Conservation (phyloP, 2,113 vertebrate genomes). For the Cygnus atratus region DNA sequence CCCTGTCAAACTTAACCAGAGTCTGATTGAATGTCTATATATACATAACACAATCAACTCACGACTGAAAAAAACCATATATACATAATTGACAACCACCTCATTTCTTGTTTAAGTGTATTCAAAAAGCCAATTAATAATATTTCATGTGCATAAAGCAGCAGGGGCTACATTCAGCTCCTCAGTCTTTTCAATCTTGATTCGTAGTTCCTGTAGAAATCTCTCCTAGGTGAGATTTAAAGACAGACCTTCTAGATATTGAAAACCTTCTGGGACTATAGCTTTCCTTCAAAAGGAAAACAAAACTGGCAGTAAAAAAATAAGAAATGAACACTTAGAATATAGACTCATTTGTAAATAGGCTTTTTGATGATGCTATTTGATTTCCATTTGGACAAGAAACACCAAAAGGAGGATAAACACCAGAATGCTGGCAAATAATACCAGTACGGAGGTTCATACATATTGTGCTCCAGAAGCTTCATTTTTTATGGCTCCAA, state of each 20-base stretch:
- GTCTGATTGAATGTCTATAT: neutral
- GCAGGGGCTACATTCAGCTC: neutral
- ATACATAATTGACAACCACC: neutral
- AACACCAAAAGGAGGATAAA: neutral
- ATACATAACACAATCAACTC: neutral
- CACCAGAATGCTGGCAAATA: neutral
- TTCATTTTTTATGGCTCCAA: neutral
- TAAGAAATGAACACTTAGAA: neutral
- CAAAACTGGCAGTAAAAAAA: neutral
- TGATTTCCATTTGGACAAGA: conserved; percentile 11
- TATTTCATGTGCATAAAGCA: neutral
- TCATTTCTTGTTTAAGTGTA: neutral
- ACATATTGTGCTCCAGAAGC: conserved; percentile 3
- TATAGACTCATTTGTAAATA: neutral
- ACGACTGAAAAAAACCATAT: neutral
- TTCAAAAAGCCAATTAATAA: neutral
- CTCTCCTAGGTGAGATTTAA: neutral
- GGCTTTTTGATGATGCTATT: neutral
- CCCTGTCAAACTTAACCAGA: neutral
- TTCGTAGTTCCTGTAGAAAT: neutral
- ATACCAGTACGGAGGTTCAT: neutral
- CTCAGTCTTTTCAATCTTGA: neutral
- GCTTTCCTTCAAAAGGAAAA: neutral
- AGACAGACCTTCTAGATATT: neutral
- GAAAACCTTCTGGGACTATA: neutral